These are phyloP conservation scores for Botia kubotai DNA, from an alignment of 2,797 vertebrate genomes.

Conservation along the genomic window DNA sequence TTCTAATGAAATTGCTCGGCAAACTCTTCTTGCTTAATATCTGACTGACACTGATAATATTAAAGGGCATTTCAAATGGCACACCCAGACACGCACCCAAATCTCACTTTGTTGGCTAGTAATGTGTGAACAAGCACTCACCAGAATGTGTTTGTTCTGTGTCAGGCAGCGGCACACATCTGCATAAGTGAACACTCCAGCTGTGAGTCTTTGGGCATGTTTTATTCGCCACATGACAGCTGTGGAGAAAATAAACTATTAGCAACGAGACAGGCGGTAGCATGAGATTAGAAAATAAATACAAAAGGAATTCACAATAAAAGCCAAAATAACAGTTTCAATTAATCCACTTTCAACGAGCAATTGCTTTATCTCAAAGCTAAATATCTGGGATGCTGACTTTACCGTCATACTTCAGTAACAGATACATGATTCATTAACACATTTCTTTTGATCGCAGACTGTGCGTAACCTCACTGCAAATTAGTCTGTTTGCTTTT, in stretches of 20 bases:
- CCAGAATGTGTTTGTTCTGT: conserved; percentile 78
- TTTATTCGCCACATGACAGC: conserved; percentile 84
- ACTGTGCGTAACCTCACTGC: conserved; percentile 1
- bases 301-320: not conserved
- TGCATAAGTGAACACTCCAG: conserved; percentile 84
- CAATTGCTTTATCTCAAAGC: not conserved
- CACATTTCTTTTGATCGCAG: conserved; percentile 19
- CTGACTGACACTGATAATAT: not conserved
- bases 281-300: not conserved
- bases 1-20: no score
- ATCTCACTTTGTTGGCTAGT: not conserved
- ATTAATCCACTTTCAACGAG: not conserved
- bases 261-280: conserved; percentile 46
- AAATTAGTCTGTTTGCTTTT: conserved; percentile 23
- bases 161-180: conserved; percentile 80
- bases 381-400: not conserved
- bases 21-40: no score
- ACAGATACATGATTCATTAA: not conserved
- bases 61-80: not conserved
- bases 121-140: conserved; percentile 65
- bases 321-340: not conserved
- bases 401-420: conserved; percentile 19
- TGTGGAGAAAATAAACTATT: conserved; percentile 62
- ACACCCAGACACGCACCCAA: not conserved
- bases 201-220: conserved; percentile 84